Conservation (phyloP, 2,113 vertebrate species). For the Myanophis thanlyinensis region DNA sequence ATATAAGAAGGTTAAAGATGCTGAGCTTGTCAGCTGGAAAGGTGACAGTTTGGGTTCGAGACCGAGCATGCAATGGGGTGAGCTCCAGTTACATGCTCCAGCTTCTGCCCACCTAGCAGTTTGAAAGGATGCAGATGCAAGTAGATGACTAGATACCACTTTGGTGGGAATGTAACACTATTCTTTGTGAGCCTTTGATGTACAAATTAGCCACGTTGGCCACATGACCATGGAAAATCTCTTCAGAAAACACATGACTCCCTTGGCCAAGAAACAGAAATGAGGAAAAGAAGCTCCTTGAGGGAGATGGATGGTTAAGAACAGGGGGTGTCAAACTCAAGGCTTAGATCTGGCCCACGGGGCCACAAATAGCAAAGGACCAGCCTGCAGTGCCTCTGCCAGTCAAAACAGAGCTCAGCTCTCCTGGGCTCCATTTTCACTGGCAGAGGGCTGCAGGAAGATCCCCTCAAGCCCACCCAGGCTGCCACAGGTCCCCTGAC, state of each 20-base stretch:
- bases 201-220: background rate
- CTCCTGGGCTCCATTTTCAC: no score
- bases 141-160: background rate
- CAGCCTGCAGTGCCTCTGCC: no score
- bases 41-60: background rate
- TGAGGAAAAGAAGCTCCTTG: background rate
- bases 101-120: background rate
- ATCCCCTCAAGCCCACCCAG: no score
- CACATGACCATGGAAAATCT: background rate
- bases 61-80: background rate
- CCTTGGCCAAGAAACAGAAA: background rate
- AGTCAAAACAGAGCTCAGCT: no score
- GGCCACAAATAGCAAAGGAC: no score
- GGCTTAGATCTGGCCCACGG: no score
- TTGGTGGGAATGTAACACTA: background rate
- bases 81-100: background rate
- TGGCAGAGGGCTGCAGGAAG: no score
- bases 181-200: background rate
- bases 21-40: background rate
- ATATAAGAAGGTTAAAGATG: background rate
- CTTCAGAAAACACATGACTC: background rate
- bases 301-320: background rate
- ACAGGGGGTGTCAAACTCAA: no score
- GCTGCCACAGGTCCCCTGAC: no score
- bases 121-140: background rate